A percentile compares a stretch with the other conserved stretches of the same genome.
phyloP scores from a whole-genome alignment of 2,113 vertebrate genomes.

The Eudyptes chrysolophus region DNA sequence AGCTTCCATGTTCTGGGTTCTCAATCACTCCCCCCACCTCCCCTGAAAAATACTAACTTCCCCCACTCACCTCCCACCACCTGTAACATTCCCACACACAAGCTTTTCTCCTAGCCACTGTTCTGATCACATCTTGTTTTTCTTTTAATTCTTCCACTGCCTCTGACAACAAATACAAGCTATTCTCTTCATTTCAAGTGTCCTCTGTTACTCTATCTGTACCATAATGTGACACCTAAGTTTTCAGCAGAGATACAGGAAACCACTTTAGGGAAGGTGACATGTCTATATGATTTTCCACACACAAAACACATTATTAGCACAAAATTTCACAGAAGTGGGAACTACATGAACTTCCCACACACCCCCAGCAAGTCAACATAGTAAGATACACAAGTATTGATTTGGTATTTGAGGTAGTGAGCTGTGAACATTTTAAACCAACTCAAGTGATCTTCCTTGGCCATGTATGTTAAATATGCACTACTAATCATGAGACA shows the following conservation, averaged over 20 bases:
- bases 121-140: neutral
- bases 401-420: neutral
- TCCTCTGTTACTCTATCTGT: neutral
- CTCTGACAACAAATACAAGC: neutral
- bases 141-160: neutral
- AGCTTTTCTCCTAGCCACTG: neutral
- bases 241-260: neutral
- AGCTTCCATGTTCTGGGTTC: neutral
- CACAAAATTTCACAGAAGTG: neutral
- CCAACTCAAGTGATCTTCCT: neutral
- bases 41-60: neutral
- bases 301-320: neutral
- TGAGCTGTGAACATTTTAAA: neutral
- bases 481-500: neutral
- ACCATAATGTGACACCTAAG: neutral
- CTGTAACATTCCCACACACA: neutral
- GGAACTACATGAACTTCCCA: neutral
- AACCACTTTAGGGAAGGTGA: neutral
- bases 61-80: neutral
- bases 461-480: neutral
- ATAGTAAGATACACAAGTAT: fast-evolving
- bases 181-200: neutral
- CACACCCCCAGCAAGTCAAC: neutral
- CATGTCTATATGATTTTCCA: neutral
- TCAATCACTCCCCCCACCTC: neutral